Base-by-base conservation (phyloP, 2,113 vertebrate species). In the Ardeotis arabs region DNA sequence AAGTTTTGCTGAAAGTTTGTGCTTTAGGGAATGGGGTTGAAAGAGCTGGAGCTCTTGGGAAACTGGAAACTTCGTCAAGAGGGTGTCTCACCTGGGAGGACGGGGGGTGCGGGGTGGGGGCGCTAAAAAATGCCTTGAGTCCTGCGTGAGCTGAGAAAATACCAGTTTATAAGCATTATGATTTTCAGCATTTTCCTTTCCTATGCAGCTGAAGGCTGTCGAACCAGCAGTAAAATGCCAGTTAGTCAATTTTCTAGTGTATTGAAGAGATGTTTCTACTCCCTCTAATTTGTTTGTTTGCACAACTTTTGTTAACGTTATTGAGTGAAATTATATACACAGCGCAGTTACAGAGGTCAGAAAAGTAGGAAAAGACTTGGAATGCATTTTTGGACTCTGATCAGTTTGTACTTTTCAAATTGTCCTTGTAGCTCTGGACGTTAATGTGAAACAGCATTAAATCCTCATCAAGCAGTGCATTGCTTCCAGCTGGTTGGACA, bases 391-490 rank as follows among this genome's bases (percentile, higher is more conserved):
- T 92, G 87, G 62, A 88, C 94, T 91, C 78, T 93, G 93, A 35
- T 78, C 68, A 1, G 49, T 73, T 47, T 66, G 77, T 55, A 24
- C 70, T 64, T 84, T 49, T 12, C 18, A 62, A 35, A 28, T 68
- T 64, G 21, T n/a, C 12, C 28, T 14, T 47, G 70, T 63, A 55
- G 41, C 66, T 45, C n/a, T 55, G 35, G 69, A 9, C 39, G 89
- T 89, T 95, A 85, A 91, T 93, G 31, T 63, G 52, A 67, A 95
- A 87, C 69, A 73, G 31, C 21, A 31, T 79, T 81, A 68, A 87
- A 53, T 78, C 76, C 49, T 68, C 45, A 60, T 82, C 29, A 25
- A 23, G 77, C 28, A 23, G 4, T n/a, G 9, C 37, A 13, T 44
- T 90, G 44, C 33, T 79, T 67, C 37, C 77, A 76, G 73, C 86